phyloP scores from a whole-genome alignment of 30 jellyfish, hydroid and myxozoan genomes.

The Chironex yamaguchii region DNA sequence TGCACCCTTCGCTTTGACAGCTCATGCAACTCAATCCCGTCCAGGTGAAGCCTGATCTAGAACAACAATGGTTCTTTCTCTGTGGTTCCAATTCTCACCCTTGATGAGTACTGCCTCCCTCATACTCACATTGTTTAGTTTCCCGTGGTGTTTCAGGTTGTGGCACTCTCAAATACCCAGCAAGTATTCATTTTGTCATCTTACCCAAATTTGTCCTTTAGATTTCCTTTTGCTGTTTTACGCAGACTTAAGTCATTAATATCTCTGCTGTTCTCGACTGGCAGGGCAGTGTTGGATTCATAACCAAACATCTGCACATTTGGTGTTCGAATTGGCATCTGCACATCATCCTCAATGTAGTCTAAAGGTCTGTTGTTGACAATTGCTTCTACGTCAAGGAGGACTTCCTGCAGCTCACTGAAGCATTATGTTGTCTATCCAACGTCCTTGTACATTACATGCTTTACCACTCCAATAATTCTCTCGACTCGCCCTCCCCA shows the following conservation, averaged over 20 bases:
- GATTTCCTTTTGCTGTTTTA: conserved; percentile 48
- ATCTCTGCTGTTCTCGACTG: conserved; percentile 24
- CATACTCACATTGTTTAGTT: background rate
- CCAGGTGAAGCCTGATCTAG: conserved; percentile 2
- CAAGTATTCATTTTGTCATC: conserved; percentile 72
- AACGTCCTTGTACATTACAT: conserved; percentile 58
- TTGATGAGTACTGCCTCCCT: conserved; percentile 55
- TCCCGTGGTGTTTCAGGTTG: conserved; percentile 51
- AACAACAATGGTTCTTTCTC: conserved; percentile 45
- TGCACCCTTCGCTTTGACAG: conserved; percentile 73
- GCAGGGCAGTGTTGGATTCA: conserved; percentile 24
- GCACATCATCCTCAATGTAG: conserved; percentile 80
- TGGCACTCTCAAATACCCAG: conserved; percentile 74
- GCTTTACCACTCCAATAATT: conserved; percentile 72
- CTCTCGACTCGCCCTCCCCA: conserved; percentile 89
- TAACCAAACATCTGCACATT: conserved; percentile 63
- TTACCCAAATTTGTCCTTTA: conserved; percentile 54
- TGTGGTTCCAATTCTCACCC: conserved; percentile 70
- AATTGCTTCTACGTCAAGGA: conserved; percentile 65
- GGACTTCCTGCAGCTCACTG: conserved; percentile 40
- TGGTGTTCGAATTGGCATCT: conserved; percentile 69
- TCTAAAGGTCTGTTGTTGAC: conserved; percentile 78
- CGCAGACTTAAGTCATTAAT: conserved; percentile 53
- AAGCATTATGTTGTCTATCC: conserved; percentile 56
- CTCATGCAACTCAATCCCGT: conserved; percentile 24